These are phyloP conservation scores for Ploceus nigricollis DNA, from an alignment of 2,113 vertebrate species.

Conservation along the genomic window DNA sequence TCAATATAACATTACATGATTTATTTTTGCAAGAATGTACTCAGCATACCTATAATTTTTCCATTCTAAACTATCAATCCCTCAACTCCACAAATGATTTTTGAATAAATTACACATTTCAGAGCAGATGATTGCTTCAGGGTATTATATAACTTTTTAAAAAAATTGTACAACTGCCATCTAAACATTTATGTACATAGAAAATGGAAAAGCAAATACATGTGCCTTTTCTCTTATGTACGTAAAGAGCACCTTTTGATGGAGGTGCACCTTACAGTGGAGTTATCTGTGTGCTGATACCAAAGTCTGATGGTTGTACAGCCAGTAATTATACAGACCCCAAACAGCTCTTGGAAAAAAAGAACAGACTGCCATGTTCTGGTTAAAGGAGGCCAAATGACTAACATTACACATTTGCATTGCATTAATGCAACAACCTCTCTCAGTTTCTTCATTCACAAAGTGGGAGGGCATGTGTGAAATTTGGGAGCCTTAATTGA, in stretches of 20 bases:
- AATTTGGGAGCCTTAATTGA: not conserved
- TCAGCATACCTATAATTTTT: slow-evolving; percentile 30
- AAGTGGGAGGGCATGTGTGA: not conserved
- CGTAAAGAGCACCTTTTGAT: not conserved
- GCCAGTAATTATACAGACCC: not conserved
- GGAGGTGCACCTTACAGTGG: not conserved
- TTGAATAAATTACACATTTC: slow-evolving; percentile 5
- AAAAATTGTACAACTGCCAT: not conserved
- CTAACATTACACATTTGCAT: not conserved
- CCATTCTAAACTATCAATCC: slow-evolving; percentile 28
- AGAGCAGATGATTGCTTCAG: slow-evolving; percentile 19
- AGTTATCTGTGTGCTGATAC: not conserved
- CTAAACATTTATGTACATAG: not conserved
- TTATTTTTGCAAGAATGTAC: slow-evolving; percentile 11
- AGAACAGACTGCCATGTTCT: not conserved
- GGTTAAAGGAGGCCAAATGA: not conserved
- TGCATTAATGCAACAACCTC: not conserved
- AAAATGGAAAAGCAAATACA: not conserved
- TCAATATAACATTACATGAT: not conserved
- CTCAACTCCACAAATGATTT: not conserved
- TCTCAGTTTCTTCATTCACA: not conserved
- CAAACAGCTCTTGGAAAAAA: not conserved
- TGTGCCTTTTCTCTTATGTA: not conserved
- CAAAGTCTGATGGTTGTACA: not conserved
- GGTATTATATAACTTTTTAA: not conserved